Evolutionary conservation across 2,797 vertebrate species (phyloP).

Genomic region (Limnodromus scolopaceus): DNA sequence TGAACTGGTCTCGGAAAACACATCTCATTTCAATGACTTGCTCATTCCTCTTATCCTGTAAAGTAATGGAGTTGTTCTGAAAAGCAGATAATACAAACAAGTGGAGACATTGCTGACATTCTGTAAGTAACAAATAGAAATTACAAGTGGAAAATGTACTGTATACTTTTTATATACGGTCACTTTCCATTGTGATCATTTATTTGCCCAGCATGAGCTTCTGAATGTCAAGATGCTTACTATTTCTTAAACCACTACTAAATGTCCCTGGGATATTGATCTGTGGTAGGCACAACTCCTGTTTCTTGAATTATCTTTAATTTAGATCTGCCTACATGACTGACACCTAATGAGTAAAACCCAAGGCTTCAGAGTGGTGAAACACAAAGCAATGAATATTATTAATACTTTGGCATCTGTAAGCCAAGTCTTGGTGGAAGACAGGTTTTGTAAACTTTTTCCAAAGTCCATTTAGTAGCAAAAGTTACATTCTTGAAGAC

Average conservation of each 20-base stretch:
- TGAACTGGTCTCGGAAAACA: neutral
- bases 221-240: neutral
- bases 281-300: neutral
- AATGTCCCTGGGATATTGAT: neutral
- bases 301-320: neutral
- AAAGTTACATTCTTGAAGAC: neutral
- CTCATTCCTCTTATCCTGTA: neutral
- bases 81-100: neutral
- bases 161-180: neutral
- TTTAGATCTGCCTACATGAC: neutral
- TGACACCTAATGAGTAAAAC: neutral
- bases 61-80: neutral
- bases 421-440: neutral
- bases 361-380: neutral
- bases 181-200: neutral
- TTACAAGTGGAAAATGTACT: neutral
- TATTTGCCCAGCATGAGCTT: neutral
- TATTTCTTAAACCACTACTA: neutral
- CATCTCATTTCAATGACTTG: neutral
- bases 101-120: neutral
- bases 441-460: neutral
- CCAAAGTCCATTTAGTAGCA: neutral
- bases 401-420: neutral
- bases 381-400: neutral
- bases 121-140: neutral